Conservation (phyloP, 2,888 invertebrate genomes). For the Xiphydria camelus region DNA sequence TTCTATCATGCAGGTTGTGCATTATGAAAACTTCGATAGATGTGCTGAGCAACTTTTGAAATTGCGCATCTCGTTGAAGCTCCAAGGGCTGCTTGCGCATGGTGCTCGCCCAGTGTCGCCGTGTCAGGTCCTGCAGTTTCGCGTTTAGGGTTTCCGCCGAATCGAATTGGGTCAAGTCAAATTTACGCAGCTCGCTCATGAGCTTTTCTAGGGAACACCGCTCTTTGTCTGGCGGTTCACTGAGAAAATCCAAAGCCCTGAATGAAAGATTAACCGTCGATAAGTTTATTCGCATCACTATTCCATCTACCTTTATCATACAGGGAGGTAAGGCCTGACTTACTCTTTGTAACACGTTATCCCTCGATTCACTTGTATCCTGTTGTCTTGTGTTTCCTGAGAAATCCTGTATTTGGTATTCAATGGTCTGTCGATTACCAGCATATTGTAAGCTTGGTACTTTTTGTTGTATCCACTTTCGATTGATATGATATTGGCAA, state of each 20-base stretch:
- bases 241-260: conserved; percentile 31
- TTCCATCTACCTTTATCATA: conserved; percentile 5
- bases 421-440: conserved; percentile 34
- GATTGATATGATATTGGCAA: conserved; percentile 29
- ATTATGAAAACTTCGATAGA: conserved; percentile 42
- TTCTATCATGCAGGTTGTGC: conserved; percentile 47
- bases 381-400: not conserved
- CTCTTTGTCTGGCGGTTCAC: conserved; percentile 20
- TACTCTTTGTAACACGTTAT: conserved; percentile 37
- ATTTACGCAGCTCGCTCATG: conserved; percentile 17
- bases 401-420: conserved; percentile 22
- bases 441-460: conserved; percentile 34
- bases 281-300: no score
- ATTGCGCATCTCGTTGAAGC: conserved; percentile 38
- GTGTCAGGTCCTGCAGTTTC: conserved; percentile 31
- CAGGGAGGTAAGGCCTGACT: conserved; percentile 17
- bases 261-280: no score
- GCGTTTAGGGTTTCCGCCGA: conserved; percentile 29
- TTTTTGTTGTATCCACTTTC: conserved; percentile 39
- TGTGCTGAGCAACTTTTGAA: conserved; percentile 37
- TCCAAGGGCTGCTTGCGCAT: conserved; percentile 34
- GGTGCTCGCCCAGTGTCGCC: conserved; percentile 35
- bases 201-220: conserved; percentile 20
- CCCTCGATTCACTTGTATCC: conserved; percentile 26
- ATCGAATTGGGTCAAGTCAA: conserved; percentile 22